phyloP scores from a whole-genome alignment of 2,888 invertebrate genomes.

The Apamea crenata region DNA sequence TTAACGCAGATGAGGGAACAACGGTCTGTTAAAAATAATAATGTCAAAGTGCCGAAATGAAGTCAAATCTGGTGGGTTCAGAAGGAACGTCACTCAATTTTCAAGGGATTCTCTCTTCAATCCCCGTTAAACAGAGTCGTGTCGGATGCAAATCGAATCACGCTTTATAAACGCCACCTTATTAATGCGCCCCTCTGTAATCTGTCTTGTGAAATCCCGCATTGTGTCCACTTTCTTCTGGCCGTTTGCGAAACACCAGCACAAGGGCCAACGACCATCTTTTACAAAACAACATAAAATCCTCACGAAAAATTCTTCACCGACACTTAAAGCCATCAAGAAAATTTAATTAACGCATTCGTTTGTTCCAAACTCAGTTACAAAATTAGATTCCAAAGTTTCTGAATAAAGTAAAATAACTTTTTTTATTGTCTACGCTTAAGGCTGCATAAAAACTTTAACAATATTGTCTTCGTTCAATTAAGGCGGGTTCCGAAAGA shows the following conservation, averaged over 20 bases:
- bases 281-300: slow-evolving; percentile 60
- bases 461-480: slow-evolving; percentile 88
- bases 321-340: slow-evolving; percentile 49
- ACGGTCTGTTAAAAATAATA: neutral
- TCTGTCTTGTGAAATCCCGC: slow-evolving; percentile 88
- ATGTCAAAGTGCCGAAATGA: neutral
- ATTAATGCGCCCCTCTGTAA: slow-evolving; percentile 87
- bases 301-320: slow-evolving; percentile 67
- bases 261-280: slow-evolving; percentile 50
- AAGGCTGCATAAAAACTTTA: slow-evolving; percentile 77
- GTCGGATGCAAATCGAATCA: slow-evolving; percentile 66
- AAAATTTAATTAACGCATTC: slow-evolving; percentile 56
- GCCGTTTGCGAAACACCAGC: slow-evolving; percentile 75
- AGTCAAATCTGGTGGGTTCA: neutral
- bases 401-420: slow-evolving; percentile 51
- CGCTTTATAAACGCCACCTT: slow-evolving; percentile 77
- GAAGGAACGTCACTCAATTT: neutral
- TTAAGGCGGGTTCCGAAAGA: slow-evolving; percentile 82
- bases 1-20: neutral
- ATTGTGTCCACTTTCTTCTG: slow-evolving; percentile 87
- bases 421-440: slow-evolving; percentile 68
- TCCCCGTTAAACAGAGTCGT: slow-evolving; percentile 36
- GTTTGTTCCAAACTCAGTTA: slow-evolving; percentile 41
- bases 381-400: slow-evolving; percentile 53
- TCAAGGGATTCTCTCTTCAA: neutral